These are phyloP conservation scores for Siniperca knerii DNA, from an alignment of 2,113 vertebrate species.

Conservation along the genomic window DNA sequence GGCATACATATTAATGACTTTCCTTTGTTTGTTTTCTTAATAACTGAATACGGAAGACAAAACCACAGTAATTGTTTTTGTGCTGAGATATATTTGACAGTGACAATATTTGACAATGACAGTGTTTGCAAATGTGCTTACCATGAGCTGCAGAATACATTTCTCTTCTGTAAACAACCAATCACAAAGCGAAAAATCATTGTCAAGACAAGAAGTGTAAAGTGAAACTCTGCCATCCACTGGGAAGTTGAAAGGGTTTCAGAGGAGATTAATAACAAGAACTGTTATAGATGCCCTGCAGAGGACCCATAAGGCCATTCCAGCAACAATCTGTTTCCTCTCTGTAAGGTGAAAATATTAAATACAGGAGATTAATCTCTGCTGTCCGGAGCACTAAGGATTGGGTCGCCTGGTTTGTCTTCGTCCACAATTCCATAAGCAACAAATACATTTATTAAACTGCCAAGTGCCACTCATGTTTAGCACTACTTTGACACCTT, in stretches of 20 bases:
- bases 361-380: conserved; percentile 77
- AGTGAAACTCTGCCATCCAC: conserved; percentile 50
- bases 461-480: conserved; percentile 19
- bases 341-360: conserved; percentile 74
- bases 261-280: conserved; percentile 75
- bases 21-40: conserved; percentile 39
- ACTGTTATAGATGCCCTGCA: conserved; percentile 69
- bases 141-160: conserved; percentile 14
- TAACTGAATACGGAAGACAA: conserved; percentile 13
- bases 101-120: conserved; percentile 43
- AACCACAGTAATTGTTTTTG: conserved; percentile 53
- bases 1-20: conserved; percentile 62
- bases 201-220: conserved; percentile 44
- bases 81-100: conserved; percentile 44
- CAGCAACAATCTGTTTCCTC: conserved; percentile 74
- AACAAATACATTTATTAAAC: conserved; percentile 37
- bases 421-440: background rate
- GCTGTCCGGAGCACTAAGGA: conserved; percentile 54
- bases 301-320: conserved; percentile 66
- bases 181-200: conserved; percentile 34
- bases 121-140: conserved; percentile 56
- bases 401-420: conserved; percentile 35
- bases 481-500: background rate
- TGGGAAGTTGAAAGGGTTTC: conserved; percentile 65
- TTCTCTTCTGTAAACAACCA: conserved; percentile 40